A percentile compares a stretch with the other conserved stretches of the same genome.
These are phyloP conservation scores for Irena cyanogastra DNA, from an alignment of 2,113 vertebrate species.

Conservation along the genomic window DNA sequence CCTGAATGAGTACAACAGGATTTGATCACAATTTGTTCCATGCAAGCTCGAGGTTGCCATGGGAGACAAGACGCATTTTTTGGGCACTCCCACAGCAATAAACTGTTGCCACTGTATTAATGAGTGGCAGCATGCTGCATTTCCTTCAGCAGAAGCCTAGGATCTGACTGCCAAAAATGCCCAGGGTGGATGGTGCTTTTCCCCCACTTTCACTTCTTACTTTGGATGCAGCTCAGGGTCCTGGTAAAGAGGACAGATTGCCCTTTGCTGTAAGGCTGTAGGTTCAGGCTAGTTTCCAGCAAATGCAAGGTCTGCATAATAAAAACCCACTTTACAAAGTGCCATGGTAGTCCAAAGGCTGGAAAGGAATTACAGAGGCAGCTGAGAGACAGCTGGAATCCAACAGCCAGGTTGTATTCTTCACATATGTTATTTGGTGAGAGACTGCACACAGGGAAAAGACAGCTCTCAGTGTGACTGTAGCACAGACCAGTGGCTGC, in stretches of 20 bases:
- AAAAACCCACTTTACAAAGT: not conserved
- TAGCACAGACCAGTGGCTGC: not conserved
- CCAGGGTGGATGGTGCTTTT: not conserved
- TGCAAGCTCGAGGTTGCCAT: not conserved
- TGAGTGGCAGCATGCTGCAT: not conserved
- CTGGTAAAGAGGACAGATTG: not conserved
- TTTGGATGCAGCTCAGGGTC: not conserved
- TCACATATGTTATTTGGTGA: not conserved
- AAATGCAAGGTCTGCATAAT: not conserved
- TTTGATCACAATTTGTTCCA: not conserved
- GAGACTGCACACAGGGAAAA: not conserved
- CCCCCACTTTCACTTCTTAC: not conserved
- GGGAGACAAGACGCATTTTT: constrained; percentile 47
- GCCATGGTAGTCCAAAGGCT: not conserved
- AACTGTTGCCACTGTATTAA: not conserved
- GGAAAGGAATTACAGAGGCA: not conserved
- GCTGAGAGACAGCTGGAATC: not conserved
- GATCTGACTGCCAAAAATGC: not conserved
- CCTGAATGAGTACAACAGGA: not conserved
- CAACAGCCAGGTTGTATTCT: not conserved
- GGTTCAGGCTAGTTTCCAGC: not conserved
- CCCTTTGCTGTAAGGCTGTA: not conserved
- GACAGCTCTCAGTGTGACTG: not conserved
- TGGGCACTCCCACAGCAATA: not conserved
- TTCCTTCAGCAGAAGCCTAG: not conserved